Evolutionary conservation across 2,888 invertebrate species (phyloP).

Genomic region (Eristalis intricaria): DNA sequence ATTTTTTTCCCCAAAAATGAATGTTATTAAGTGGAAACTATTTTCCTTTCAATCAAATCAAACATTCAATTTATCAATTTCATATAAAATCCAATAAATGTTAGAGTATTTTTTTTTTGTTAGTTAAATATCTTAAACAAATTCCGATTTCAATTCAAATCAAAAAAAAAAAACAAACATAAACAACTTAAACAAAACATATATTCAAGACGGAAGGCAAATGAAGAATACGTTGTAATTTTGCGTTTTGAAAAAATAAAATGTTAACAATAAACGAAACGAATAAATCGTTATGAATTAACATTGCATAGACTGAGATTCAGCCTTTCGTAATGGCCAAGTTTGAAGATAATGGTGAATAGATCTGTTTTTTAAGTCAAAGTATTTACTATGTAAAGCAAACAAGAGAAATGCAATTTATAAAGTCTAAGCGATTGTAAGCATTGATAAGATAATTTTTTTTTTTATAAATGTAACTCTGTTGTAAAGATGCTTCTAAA

Average conservation of each 20-base stretch:
- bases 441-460: neutral
- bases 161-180: neutral
- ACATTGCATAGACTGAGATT: constrained; percentile 69
- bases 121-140: constrained; percentile 4
- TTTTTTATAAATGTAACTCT: constrained; percentile 51
- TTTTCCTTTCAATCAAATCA: constrained; percentile 26
- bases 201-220: neutral
- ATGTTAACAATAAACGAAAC: constrained; percentile 54
- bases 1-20: neutral
- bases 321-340: constrained; percentile 65
- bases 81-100: constrained; percentile 26
- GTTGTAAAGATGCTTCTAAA: constrained; percentile 25
- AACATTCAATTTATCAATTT: constrained; percentile 29
- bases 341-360: constrained; percentile 30
- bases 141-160: neutral
- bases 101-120: constrained; percentile 26
- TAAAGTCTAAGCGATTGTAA: constrained; percentile 3
- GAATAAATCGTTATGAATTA: constrained; percentile 33
- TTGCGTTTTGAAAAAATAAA: neutral
- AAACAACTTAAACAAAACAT: neutral
- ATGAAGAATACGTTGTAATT: neutral
- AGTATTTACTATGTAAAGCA: constrained; percentile 26
- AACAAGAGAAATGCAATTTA: constrained; percentile 2
- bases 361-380: constrained; percentile 12
- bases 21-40: no score